Evolutionary conservation across 2,797 vertebrate species (phyloP).

Genomic region (Fringilla coelebs): DNA sequence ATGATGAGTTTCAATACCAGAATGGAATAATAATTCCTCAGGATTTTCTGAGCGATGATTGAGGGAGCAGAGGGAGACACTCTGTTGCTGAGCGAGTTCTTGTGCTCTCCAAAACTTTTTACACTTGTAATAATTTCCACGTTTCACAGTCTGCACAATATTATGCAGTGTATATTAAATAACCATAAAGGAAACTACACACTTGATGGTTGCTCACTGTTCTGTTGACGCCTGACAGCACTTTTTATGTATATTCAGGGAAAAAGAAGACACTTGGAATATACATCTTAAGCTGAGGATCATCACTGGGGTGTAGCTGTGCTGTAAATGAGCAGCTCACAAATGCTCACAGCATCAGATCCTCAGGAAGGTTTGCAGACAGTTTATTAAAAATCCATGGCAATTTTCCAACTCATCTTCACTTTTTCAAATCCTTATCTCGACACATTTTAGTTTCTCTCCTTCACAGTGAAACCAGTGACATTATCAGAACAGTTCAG

Average conservation of each 20-base stretch:
- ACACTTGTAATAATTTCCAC: not conserved
- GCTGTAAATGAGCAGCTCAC: not conserved
- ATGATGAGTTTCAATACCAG: slow-evolving; percentile 25
- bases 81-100: not conserved
- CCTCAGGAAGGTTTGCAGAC: not conserved
- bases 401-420: not conserved
- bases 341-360: not conserved
- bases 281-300: not conserved
- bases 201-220: slow-evolving; percentile 1
- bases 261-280: not conserved
- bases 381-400: not conserved
- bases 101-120: not conserved
- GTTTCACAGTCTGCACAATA: not conserved
- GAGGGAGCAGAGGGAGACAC: not conserved
- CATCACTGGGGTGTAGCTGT: not conserved
- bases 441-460: not conserved
- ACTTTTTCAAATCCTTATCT: not conserved
- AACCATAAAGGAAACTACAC: not conserved
- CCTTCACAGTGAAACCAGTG: not conserved
- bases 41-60: not conserved
- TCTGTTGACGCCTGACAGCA: not conserved
- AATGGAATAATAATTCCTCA: slow-evolving; percentile 22
- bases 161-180: slow-evolving; percentile 7
- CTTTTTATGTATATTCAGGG: not conserved
- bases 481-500: not conserved